A percentile compares a stretch with the other conserved stretches of the same genome.
These are phyloP conservation scores for Azorinus chamasolen DNA, from an alignment of 2,888 invertebrate species.

Conservation along the genomic window DNA sequence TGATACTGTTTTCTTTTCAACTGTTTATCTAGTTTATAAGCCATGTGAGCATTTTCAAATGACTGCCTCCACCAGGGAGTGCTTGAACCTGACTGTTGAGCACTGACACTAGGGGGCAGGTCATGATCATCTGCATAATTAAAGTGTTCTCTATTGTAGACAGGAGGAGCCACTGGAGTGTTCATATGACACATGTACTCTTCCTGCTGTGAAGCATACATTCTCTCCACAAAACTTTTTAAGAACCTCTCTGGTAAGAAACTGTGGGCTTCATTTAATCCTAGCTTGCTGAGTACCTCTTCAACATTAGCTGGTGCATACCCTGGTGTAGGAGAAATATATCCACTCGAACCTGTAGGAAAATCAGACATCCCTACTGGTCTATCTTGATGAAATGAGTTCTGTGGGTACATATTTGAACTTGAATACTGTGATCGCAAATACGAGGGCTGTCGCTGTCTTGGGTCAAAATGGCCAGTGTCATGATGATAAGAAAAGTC, in stretches of 20 bases:
- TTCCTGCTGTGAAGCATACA: constrained; percentile 62
- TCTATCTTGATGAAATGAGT: too few species aligned
- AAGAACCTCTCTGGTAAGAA: constrained; percentile 82
- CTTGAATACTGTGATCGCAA: too few species aligned
- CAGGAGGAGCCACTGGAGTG: constrained; percentile 14
- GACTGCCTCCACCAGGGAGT: constrained; percentile 41
- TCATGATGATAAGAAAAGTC: neutral
- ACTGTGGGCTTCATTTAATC: constrained; percentile 75
- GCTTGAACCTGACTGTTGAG: constrained; percentile 42
- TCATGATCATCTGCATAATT: constrained; percentile 47
- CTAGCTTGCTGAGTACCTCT: constrained; percentile 76
- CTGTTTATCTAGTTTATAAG: neutral
- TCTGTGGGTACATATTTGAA: too few species aligned
- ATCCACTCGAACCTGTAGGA: too few species aligned
- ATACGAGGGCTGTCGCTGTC: too few species aligned
- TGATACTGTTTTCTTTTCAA: too few species aligned
- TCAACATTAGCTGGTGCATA: constrained; percentile 59
- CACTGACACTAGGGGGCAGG: constrained; percentile 60
- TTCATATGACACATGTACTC: constrained; percentile 24
- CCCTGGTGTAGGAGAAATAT: too few species aligned
- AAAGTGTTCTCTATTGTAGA: neutral
- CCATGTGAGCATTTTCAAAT: constrained; percentile 23
- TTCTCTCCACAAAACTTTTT: constrained; percentile 79
- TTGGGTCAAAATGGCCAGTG: too few species aligned
- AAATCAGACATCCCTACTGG: too few species aligned